These are phyloP conservation scores for Squalus acanthias DNA, from an alignment of 2,797 vertebrate species.

Conservation along the genomic window DNA sequence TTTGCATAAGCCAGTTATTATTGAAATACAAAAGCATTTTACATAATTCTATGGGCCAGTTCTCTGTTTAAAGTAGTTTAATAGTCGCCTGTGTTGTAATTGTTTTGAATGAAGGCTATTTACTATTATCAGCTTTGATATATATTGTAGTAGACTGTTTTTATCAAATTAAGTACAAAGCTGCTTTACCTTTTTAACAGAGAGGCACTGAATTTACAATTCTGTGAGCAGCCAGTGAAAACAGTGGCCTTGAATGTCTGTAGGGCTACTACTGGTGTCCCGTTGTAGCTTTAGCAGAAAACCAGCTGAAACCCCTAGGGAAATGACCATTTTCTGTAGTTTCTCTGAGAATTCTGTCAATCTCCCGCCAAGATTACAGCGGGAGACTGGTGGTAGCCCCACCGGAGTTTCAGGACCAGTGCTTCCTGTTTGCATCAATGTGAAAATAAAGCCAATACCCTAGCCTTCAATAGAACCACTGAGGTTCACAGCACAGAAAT, in stretches of 20 bases:
- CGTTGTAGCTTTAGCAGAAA: neutral
- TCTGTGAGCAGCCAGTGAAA: neutral
- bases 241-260: neutral
- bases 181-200: neutral
- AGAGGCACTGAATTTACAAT: neutral
- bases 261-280: neutral
- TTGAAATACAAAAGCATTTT: neutral
- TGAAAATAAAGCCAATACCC: no score
- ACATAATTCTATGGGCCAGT: neutral
- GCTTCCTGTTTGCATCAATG: no score
- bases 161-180: neutral
- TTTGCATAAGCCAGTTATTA: slow-evolving; percentile 5
- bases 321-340: no score
- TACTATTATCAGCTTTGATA: no score
- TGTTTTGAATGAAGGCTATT: no score
- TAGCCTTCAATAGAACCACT: no score
- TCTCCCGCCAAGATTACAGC: neutral
- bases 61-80: neutral
- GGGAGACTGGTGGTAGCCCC: no score
- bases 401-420: no score
- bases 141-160: no score
- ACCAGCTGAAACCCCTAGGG: neutral
- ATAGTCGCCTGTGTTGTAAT: no score
- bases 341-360: neutral
- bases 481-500: no score